Conservation (phyloP, 2,113 vertebrate genomes). For the Tetrax tetrax region DNA sequence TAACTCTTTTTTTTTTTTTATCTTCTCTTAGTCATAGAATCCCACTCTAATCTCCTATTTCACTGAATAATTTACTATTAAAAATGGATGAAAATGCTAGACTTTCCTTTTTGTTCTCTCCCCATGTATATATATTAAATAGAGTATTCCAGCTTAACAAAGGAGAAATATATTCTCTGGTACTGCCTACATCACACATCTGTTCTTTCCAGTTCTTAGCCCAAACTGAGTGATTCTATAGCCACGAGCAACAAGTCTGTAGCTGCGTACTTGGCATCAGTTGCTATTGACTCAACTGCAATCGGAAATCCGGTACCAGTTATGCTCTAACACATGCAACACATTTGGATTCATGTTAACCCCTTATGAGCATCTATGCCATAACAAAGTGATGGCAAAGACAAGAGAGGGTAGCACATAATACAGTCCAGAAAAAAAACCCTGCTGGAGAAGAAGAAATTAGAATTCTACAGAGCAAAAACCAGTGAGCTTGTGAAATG, state of each 20-base stretch:
- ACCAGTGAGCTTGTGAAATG: background rate
- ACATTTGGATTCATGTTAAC: background rate
- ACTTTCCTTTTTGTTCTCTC: background rate
- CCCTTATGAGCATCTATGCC: background rate
- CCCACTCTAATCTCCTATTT: background rate
- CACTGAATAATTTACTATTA: background rate
- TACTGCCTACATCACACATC: background rate
- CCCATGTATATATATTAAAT: background rate
- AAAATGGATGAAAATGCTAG: conserved; percentile 7
- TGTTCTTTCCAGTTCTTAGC: background rate
- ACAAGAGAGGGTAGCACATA: background rate
- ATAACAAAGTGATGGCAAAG: background rate
- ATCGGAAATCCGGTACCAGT: background rate
- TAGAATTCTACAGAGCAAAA: background rate
- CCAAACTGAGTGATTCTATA: background rate
- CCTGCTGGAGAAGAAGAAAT: background rate
- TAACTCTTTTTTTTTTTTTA: background rate
- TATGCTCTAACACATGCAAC: background rate
- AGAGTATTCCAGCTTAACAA: background rate
- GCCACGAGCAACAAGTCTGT: background rate
- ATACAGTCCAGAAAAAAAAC: background rate
- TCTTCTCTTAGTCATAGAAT: conserved; percentile 1
- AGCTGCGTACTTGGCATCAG: background rate
- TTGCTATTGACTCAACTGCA: background rate
- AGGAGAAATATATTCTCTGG: background rate